phyloP scores from a whole-genome alignment of 2,113 vertebrate genomes.

The Pelusios castaneus region DNA sequence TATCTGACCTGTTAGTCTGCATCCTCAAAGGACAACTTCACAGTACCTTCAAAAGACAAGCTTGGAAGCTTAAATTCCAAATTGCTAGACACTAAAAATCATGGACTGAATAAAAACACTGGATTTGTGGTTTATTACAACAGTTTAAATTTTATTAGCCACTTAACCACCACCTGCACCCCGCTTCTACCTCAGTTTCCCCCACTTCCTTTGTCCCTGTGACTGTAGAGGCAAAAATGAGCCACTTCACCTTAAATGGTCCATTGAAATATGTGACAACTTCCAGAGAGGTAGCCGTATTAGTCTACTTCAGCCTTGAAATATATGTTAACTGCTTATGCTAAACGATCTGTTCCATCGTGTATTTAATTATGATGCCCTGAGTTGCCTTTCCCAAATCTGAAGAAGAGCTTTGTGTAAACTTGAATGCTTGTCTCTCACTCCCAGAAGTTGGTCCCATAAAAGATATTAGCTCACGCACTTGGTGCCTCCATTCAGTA shows the following conservation, averaged over 20 bases:
- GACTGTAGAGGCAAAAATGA: background rate
- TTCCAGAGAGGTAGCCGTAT: no score
- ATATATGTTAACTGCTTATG: background rate
- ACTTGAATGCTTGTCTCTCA: no score
- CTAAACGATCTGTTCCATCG: background rate
- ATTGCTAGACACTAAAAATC: background rate
- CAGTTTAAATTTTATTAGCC: background rate
- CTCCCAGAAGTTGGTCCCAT: no score
- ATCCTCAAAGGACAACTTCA: background rate
- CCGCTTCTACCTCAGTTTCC: background rate
- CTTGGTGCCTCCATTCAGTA: background rate
- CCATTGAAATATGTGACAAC: background rate
- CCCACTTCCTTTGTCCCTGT: background rate
- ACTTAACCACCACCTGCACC: background rate
- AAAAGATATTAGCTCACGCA: no score
- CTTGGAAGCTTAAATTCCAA: background rate
- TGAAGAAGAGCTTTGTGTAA: background rate
- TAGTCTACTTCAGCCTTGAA: background rate
- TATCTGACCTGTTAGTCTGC: background rate
- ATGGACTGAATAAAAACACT: background rate
- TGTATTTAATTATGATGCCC: background rate
- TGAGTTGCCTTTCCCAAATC: background rate
- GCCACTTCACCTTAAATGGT: background rate
- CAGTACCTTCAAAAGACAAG: background rate
- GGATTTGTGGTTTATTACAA: background rate